Base-by-base conservation (phyloP, 2,888 invertebrate genomes). In the Hemistola chrysoprasaria region DNA sequence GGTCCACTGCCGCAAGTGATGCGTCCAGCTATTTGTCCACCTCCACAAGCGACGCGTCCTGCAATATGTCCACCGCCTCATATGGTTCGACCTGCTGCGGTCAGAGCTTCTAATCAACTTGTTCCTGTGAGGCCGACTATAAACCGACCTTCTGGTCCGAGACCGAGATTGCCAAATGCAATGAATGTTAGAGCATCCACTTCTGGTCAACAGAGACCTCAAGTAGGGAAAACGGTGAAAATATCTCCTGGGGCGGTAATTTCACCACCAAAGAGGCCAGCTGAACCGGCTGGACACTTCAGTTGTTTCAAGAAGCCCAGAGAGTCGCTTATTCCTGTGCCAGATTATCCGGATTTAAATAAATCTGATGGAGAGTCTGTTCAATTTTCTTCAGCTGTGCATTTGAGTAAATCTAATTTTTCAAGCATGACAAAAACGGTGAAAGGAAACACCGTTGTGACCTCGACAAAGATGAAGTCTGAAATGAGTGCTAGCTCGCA, bases 281-380 rank as follows among this genome's bases (percentile, higher is more conserved):
- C 62, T 1, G 72, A 80, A 40, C 71, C 77, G 23, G 16, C 61
- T 4, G 78, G 77, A 6, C 79, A 76, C 30, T 84, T 83, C 32
- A 79, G 78, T 60, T 81, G 79, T 59, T 84, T 86, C 48, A 88
- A 87, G 56, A 86, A 81, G 53, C 74, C 80, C 7, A 86, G 83
- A 53, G 84, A 86, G 48, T 76, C 79, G 4, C 57, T 79, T 2
- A 70, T 77, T 35, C 71, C 78, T 2, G 65, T 59, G 11, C 54
- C 71, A 22, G 82, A 81, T 40, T 47, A 74, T 29, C 52, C 69
- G 1, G 38, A 44, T 8, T 61, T 64, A 22, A 59, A 40, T n/a
- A 52, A 40, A 25, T 7, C 41, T 24, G 59, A 65, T 9, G 65
- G 61, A 25, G 66, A 70, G 10, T 41, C 59, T 1, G 52, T 69